Percentiles rank a stretch among this genome's conserved stretches.
Evolutionary conservation across 2,888 invertebrate species (phyloP).

Genomic region (Sarcophaga caerulescens): DNA sequence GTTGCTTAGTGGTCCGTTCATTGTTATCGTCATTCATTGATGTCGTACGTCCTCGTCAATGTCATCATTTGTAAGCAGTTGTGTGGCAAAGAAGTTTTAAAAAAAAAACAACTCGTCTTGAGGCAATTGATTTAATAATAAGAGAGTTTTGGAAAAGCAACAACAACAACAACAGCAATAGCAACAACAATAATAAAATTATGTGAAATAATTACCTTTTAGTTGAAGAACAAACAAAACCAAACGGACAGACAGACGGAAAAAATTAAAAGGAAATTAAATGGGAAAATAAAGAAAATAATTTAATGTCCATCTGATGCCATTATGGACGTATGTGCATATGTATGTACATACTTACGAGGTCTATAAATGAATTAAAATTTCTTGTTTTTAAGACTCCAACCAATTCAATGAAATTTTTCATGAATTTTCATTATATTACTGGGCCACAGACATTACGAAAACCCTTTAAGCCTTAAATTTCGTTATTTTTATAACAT

Average conservation of each 20-base stretch:
- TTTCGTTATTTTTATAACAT: slow-evolving; percentile 64
- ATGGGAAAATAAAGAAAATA: slow-evolving; percentile 24
- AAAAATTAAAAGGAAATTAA: not conserved
- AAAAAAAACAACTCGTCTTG: slow-evolving; percentile 42
- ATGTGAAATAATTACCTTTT: slow-evolving; percentile 63
- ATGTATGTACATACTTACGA: slow-evolving; percentile 31
- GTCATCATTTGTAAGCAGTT: slow-evolving; percentile 52
- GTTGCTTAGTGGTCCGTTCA: not conserved
- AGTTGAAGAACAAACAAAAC: slow-evolving; percentile 60
- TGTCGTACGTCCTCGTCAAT: slow-evolving; percentile 57
- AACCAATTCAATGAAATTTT: too few species aligned
- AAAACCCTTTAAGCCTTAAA: slow-evolving; percentile 60
- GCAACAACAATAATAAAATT: slow-evolving; percentile 45
- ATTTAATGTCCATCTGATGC: slow-evolving; percentile 49
- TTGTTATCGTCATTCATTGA: not conserved
- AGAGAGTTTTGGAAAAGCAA: not conserved
- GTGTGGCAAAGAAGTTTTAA: slow-evolving; percentile 30
- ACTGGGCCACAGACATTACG: slow-evolving; percentile 45
- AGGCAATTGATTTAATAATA: slow-evolving; percentile 65
- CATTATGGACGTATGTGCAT: slow-evolving; percentile 12
- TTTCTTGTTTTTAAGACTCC: too few species aligned
- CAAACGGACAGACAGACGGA: not conserved
- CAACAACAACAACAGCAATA: slow-evolving; percentile 42
- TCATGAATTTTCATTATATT: not conserved
- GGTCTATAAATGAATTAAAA: not conserved